Evolutionary conservation across 2,888 invertebrate species (phyloP).

Genomic region (Sarcophaga carnaria): DNA sequence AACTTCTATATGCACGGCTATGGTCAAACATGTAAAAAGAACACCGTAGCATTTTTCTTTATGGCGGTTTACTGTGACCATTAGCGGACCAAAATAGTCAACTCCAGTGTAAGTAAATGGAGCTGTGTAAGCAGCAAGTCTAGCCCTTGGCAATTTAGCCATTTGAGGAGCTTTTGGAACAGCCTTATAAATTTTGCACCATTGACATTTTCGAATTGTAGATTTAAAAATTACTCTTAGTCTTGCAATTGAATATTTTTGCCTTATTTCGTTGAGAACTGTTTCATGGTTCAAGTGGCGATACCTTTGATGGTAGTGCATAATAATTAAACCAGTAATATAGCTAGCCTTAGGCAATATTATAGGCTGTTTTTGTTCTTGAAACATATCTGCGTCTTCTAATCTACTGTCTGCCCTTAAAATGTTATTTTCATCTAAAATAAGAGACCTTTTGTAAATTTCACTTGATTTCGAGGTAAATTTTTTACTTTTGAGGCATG

Average conservation of each 20-base stretch:
- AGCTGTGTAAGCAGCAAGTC: conserved; percentile 7
- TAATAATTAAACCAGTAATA: background rate
- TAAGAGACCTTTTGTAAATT: conserved; percentile 27
- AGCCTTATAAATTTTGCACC: conserved; percentile 51
- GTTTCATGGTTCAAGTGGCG: conserved; percentile 26
- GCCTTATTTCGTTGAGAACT: conserved; percentile 8
- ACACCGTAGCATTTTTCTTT: conserved; percentile 47
- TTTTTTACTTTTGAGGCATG: background rate
- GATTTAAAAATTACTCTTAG: conserved; percentile 41
- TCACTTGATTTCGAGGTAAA: conserved; percentile 10
- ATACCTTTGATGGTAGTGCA: conserved; percentile 19
- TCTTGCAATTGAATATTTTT: conserved; percentile 26
- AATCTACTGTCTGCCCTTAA: conserved; percentile 7
- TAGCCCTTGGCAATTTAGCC: conserved; percentile 35
- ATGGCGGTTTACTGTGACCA: conserved; percentile 33
- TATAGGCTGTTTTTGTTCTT: too few relatives aligned
- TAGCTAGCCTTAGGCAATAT: background rate
- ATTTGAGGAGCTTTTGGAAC: conserved; percentile 33
- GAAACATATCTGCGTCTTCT: too few relatives aligned
- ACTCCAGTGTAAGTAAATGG: conserved; percentile 18
- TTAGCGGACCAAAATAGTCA: conserved; percentile 61
- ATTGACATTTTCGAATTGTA: conserved; percentile 28
- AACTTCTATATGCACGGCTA: conserved; percentile 66
- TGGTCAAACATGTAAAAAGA: conserved; percentile 64
- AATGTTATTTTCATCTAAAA: conserved; percentile 1